Evolutionary conservation across 2,113 vertebrate genomes (phyloP).

Genomic region (Montifringilla adamsi): DNA sequence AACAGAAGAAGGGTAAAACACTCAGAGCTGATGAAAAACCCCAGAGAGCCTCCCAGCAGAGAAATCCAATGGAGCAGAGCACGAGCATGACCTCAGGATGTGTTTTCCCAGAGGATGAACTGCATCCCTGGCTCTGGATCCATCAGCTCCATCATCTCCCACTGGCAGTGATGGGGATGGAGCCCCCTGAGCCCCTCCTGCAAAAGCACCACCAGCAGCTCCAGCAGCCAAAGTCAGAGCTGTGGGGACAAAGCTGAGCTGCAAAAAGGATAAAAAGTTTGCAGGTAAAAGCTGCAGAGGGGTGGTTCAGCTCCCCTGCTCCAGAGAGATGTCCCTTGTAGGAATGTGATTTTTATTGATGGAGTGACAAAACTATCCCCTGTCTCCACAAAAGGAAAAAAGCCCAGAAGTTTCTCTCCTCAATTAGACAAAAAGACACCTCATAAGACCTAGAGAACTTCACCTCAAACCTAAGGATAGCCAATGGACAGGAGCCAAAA

Average conservation of each 20-base stretch:
- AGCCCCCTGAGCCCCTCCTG: background rate
- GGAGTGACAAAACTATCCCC: too few species aligned
- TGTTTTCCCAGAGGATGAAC: accelerated
- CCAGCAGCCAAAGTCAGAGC: background rate
- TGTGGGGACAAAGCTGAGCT: background rate
- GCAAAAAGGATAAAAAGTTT: background rate
- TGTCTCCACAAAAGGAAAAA: too few species aligned
- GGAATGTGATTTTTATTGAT: too few species aligned
- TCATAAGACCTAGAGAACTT: too few species aligned
- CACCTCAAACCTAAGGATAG: too few species aligned
- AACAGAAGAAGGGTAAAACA: background rate
- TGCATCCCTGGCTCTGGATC: background rate
- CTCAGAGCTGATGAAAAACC: background rate
- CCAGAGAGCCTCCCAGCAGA: background rate
- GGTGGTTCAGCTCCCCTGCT: background rate
- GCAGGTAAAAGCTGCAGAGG: background rate
- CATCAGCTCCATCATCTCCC: background rate
- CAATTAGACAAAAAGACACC: too few species aligned
- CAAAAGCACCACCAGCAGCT: background rate
- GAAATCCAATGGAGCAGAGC: background rate
- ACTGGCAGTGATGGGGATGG: background rate
- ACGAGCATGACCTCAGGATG: background rate
- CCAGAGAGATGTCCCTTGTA: background rate
- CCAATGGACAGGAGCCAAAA: too few species aligned
- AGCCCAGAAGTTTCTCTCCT: too few species aligned